Percentiles rank a stretch among this genome's conserved stretches.
These are phyloP conservation scores for Gulo gulo DNA, from an alignment of 2,113 vertebrate species.

Conservation along the genomic window DNA sequence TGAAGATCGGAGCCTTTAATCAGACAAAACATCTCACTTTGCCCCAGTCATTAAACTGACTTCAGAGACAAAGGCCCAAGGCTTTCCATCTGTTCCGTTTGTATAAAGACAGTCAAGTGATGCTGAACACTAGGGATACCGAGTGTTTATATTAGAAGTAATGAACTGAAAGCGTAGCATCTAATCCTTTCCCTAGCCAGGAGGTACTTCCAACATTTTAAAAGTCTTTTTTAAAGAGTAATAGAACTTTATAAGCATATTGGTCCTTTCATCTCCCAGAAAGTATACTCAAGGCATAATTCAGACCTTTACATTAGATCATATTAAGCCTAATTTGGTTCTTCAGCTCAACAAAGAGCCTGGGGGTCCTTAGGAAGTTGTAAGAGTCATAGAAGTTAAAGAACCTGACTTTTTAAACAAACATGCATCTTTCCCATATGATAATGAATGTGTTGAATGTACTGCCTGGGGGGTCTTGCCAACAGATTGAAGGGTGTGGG, in stretches of 20 bases:
- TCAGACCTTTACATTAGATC: slow-evolving; percentile 73
- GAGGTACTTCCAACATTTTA: slow-evolving; percentile 76
- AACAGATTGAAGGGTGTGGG: not conserved
- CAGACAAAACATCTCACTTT: slow-evolving; percentile 72
- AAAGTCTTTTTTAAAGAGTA: slow-evolving; percentile 74
- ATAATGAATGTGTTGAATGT: slow-evolving; percentile 43
- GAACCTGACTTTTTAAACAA: slow-evolving; percentile 64
- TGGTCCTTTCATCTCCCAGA: slow-evolving; percentile 76
- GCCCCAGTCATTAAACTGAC: slow-evolving; percentile 72
- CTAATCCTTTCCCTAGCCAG: slow-evolving; percentile 76
- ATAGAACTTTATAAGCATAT: slow-evolving; percentile 78
- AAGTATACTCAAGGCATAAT: slow-evolving; percentile 71
- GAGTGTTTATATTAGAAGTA: slow-evolving; percentile 74
- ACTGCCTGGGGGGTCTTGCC: slow-evolving; percentile 23
- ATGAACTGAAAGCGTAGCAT: slow-evolving; percentile 67
- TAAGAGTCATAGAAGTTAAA: slow-evolving; percentile 61
- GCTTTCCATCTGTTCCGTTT: slow-evolving; percentile 65
- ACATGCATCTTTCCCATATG: slow-evolving; percentile 46
- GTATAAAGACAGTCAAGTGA: slow-evolving; percentile 68
- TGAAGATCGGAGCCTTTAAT: slow-evolving; percentile 71
- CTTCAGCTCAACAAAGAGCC: slow-evolving; percentile 67
- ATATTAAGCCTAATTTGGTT: slow-evolving; percentile 76
- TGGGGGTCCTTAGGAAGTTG: slow-evolving; percentile 67
- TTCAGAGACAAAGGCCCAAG: slow-evolving; percentile 76
- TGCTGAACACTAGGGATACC: slow-evolving; percentile 33